phyloP scores from a whole-genome alignment of 2,797 vertebrate genomes.

The Eidolon dupreanum region DNA sequence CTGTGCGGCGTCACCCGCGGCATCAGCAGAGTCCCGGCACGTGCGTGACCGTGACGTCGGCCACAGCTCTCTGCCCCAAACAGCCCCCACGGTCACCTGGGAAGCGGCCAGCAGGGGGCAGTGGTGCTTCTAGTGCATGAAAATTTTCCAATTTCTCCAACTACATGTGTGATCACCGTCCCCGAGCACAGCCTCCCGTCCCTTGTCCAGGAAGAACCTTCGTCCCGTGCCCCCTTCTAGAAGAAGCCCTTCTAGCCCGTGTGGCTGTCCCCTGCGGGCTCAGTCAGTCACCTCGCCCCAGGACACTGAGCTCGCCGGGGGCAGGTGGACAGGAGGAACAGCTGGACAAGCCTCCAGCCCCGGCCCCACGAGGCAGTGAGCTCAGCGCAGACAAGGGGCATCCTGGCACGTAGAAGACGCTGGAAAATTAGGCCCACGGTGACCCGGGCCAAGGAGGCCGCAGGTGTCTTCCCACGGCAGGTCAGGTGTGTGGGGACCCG shows the following conservation, averaged over 20 bases:
- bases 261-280: not conserved
- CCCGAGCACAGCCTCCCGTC: not conserved
- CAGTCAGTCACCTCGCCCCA: too few relatives aligned
- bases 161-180: not conserved
- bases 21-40: too few relatives aligned
- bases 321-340: too few relatives aligned
- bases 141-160: not conserved
- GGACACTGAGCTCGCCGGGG: not conserved
- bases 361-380: accelerated
- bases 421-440: not conserved
- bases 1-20: too few relatives aligned
- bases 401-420: not conserved
- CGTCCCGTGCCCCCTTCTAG: not conserved
- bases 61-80: too few relatives aligned
- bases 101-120: too few relatives aligned
- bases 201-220: not conserved
- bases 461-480: too few relatives aligned
- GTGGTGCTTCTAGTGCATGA: too few relatives aligned
- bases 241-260: not conserved
- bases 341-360: accelerated
- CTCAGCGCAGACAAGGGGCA: accelerated
- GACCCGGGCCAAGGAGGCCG: not conserved
- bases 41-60: too few relatives aligned
- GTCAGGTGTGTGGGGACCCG: too few relatives aligned
- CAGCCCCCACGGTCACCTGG: too few relatives aligned